A percentile compares a stretch with the other conserved stretches of the same genome.
These are phyloP conservation scores for Astreopora myriophthalma DNA, from an alignment of 64 coral and sea anemone species.

Conservation along the genomic window DNA sequence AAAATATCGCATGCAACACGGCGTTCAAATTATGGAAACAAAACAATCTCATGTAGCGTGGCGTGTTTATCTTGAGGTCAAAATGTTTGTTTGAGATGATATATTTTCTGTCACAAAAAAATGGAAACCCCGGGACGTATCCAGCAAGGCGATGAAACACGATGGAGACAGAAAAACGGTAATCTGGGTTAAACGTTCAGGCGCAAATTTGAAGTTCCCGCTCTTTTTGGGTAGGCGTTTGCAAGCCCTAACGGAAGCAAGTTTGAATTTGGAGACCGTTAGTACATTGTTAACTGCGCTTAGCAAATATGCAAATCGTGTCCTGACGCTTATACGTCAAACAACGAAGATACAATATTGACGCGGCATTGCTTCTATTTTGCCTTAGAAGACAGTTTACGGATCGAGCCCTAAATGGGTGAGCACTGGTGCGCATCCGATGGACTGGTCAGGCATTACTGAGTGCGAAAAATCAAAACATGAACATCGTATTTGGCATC, in stretches of 20 bases:
- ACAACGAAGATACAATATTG: background rate
- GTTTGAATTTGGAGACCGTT: background rate
- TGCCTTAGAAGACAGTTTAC: background rate
- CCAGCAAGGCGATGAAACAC: background rate
- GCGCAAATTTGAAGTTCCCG: background rate
- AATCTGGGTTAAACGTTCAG: background rate
- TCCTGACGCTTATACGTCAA: background rate
- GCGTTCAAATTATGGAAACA: background rate
- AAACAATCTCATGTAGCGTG: background rate
- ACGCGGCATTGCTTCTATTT: background rate
- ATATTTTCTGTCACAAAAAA: constrained; percentile 6
- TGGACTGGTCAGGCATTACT: background rate
- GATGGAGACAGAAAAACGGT: background rate
- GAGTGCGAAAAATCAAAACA: background rate
- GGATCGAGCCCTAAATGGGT: background rate
- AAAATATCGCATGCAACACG: background rate
- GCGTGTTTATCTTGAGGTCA: constrained; percentile 13
- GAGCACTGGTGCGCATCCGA: background rate
- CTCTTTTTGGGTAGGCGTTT: background rate
- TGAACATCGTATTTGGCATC: background rate
- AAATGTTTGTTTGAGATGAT: constrained; percentile 24
- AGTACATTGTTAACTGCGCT: background rate
- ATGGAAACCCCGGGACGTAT: background rate
- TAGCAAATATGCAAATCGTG: background rate
- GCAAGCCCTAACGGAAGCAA: background rate